Base-by-base conservation (phyloP, 2,113 vertebrate species). In the Machaerirhynchus nigripectus region DNA sequence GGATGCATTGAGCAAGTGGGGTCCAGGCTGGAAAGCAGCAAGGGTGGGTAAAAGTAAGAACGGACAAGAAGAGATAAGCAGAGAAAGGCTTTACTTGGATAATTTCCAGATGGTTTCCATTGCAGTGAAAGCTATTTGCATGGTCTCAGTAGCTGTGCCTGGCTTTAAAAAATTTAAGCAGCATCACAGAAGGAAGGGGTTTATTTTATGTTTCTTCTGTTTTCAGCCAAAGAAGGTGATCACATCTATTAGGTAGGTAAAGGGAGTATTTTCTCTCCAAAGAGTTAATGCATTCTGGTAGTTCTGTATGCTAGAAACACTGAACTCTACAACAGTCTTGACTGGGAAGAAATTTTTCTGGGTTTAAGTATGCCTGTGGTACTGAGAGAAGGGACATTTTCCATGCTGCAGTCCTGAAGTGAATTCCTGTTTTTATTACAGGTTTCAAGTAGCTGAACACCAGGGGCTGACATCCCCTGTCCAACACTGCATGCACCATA, bases 91-190 rank as follows among this genome's bases (percentile, higher is more conserved):
- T 84, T 70, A 20, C 40, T 57, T 4, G 11, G 37, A 16, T 70
- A 3, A 30, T 88, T 87, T 81, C 55, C 40, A 13, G 15, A 31
- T 31, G 30, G 7, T 46, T 91, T 83, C 59, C 31, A 30, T 28
- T 61, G 59, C 35, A 74, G 61, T 55, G 27, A 90, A 86, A 77
- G 33, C 26, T 84, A 2, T 1, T 75, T 2, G 3, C 49, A 7
- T 40, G 37, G 19, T 89, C 67, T 83, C 42, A 11, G 53, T 73
- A 86, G 57, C 69, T 3, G 0, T 94, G 82, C 40, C 37, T 88
- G 74, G 52, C 84, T 96, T 95, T 56, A 87, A 89, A 94, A 89
- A 71, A 87, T 89, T 89, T 44, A 93, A 68, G 44, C 31, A 50
- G 35, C 42, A 47, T 79, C 23, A 10, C 24, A 77, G 50, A 82